Percentiles rank a stretch among this genome's conserved stretches.
phyloP scores from a whole-genome alignment of 2,113 vertebrate genomes.

The Zapornia atra region DNA sequence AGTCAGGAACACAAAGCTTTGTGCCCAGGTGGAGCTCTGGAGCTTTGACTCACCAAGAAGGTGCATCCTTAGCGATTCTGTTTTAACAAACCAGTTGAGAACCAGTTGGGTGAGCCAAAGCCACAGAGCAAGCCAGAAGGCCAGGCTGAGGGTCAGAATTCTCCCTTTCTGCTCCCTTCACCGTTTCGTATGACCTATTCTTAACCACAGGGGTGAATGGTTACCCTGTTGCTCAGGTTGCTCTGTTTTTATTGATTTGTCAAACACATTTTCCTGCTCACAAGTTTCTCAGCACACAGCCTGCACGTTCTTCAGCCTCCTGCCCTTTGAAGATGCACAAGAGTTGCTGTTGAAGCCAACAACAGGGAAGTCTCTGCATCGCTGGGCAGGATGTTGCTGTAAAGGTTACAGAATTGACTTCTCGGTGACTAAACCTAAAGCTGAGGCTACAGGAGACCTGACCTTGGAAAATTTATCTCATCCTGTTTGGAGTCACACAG shows the following conservation, averaged over 20 bases:
- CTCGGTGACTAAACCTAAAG: background rate
- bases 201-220: background rate
- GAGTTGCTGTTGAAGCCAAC: background rate
- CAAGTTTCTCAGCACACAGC: background rate
- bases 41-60: background rate
- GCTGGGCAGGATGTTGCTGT: conserved; percentile 15
- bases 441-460: background rate
- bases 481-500: conserved; percentile 3
- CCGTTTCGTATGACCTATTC: rapidly evolving
- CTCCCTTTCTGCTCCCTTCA: background rate
- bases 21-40: background rate
- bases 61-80: background rate
- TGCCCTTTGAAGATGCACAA: conserved; percentile 2
- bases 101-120: background rate
- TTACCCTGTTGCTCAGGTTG: background rate
- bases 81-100: background rate
- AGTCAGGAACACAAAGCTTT: background rate
- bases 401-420: background rate
- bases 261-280: background rate
- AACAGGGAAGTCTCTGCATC: background rate
- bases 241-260: background rate
- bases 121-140: background rate
- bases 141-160: background rate
- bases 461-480: conserved; percentile 39
- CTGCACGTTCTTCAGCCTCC: background rate